Evolutionary conservation across 2,113 vertebrate genomes (phyloP).

Genomic region (Okapia johnstoni): DNA sequence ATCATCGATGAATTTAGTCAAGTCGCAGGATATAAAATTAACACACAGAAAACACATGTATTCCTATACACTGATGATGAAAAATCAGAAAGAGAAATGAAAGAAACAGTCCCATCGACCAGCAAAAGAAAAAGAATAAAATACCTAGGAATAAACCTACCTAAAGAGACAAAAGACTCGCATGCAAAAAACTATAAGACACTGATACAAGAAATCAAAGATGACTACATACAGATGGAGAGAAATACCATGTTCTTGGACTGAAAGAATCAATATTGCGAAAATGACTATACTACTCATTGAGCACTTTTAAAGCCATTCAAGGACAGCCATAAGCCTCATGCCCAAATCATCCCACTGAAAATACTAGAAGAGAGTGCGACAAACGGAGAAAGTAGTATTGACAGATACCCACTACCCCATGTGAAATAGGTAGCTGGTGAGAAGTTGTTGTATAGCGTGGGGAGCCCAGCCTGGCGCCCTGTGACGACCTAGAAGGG

Average conservation of each 20-base stretch:
- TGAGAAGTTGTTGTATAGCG: rapidly evolving
- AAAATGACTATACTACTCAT: background rate
- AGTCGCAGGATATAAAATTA: background rate
- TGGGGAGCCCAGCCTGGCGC: background rate
- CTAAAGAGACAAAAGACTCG: background rate
- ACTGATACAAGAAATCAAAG: background rate
- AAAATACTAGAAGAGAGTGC: background rate
- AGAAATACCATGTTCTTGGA: background rate
- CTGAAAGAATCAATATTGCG: background rate
- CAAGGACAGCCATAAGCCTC: background rate
- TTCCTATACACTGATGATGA: background rate
- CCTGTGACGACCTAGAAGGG: background rate
- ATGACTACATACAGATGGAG: background rate
- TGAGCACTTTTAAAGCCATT: background rate
- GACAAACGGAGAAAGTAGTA: background rate
- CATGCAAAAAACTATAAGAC: background rate
- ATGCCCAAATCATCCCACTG: background rate
- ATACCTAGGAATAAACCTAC: background rate
- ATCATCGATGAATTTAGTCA: background rate
- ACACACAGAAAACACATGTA: background rate
- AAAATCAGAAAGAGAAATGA: background rate
- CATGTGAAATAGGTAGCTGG: background rate
- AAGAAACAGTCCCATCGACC: background rate
- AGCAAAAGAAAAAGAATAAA: background rate
- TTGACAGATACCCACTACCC: background rate